phyloP scores from a whole-genome alignment of 2,797 vertebrate genomes.

The Prunella strophiata region DNA sequence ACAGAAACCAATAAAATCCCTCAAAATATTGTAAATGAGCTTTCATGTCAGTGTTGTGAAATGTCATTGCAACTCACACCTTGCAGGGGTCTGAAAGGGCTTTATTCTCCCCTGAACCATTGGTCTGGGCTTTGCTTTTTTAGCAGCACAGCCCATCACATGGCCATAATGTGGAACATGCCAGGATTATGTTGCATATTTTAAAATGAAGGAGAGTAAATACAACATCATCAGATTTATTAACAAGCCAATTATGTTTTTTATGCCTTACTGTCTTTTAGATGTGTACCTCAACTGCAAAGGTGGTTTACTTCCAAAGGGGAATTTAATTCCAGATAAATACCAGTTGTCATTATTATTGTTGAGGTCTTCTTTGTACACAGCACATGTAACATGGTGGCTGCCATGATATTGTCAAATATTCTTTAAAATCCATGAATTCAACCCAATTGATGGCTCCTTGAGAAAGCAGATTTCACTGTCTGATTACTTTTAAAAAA shows the following conservation, averaged over 20 bases:
- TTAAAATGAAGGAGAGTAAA: not conserved
- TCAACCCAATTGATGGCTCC: not conserved
- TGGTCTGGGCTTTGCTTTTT: not conserved
- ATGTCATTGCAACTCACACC: not conserved
- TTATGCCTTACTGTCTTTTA: not conserved
- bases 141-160: not conserved
- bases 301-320: not conserved
- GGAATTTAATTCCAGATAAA: not conserved
- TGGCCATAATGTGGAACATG: not conserved
- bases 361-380: not conserved
- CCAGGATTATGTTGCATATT: not conserved
- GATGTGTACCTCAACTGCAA: not conserved
- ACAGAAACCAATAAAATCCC: not conserved
- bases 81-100: not conserved
- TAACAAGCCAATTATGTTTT: not conserved
- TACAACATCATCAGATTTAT: not conserved
- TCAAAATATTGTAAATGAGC: not conserved
- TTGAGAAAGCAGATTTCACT: not conserved
- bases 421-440: not conserved
- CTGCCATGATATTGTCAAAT: not conserved
- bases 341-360: no score
- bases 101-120: not conserved
- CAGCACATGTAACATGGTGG: not conserved
- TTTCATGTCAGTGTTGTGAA: not conserved
- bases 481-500: not conserved